A percentile compares a stretch with the other conserved stretches of the same genome.
Conservation (phyloP, 2,797 vertebrate genomes). For the Austrolebias charrua region DNA sequence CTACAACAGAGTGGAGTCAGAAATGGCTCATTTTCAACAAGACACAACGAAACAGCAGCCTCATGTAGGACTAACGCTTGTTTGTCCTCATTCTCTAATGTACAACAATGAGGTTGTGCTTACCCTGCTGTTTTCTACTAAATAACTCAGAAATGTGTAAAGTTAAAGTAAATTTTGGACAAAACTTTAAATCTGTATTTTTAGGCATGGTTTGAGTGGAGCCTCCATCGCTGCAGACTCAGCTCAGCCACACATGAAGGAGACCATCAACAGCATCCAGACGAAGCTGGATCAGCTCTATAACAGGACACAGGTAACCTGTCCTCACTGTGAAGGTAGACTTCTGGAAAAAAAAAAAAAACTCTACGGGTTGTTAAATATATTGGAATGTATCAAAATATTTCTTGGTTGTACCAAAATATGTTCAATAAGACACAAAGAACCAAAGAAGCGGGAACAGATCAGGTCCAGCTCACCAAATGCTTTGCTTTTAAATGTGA, state of each 20-base stretch:
- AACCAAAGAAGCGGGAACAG: too few relatives aligned
- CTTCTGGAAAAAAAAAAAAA: too few relatives aligned
- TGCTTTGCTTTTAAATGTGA: too few relatives aligned
- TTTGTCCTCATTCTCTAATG: too few relatives aligned
- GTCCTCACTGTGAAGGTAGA: too few relatives aligned
- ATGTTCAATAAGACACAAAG: too few relatives aligned
- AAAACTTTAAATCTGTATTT: not conserved
- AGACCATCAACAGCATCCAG: constrained; percentile 88
- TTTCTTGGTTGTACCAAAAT: too few relatives aligned
- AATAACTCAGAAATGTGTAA: not conserved
- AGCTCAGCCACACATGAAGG: constrained; percentile 86
- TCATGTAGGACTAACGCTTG: constrained; percentile 5
- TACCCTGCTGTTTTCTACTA: not conserved
- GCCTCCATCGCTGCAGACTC: constrained; percentile 82
- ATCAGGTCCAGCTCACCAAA: too few relatives aligned
- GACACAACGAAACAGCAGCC: constrained; percentile 7
- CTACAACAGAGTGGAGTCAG: constrained; percentile 1
- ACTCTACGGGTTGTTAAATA: too few relatives aligned
- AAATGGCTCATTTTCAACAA: constrained; percentile 9
- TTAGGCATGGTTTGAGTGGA: constrained; percentile 70
- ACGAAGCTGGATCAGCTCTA: constrained; percentile 88
- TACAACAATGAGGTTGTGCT: not conserved
- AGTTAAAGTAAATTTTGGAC: too few relatives aligned
- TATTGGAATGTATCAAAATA: too few relatives aligned
- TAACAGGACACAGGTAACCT: constrained; percentile 80